Conservation (phyloP, 2,797 vertebrate genomes). For the Thunnus albacares region DNA sequence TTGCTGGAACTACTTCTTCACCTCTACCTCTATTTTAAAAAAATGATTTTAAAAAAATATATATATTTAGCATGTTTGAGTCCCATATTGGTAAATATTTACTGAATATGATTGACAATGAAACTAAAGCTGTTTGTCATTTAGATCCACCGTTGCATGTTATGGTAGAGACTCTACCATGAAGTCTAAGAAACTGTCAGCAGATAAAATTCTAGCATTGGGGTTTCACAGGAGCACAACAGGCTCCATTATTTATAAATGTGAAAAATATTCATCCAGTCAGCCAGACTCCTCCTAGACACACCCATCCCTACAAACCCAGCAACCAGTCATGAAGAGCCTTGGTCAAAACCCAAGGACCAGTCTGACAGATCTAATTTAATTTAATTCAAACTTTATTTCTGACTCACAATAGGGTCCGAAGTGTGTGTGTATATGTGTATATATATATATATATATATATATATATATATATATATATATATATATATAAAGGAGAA, state of each 20-base stretch:
- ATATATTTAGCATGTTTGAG: neutral
- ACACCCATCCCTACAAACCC: constrained; percentile 31
- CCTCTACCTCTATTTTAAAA: neutral
- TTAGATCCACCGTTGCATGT: neutral
- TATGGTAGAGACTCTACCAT: neutral
- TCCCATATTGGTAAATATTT: neutral
- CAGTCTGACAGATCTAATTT: constrained; percentile 41
- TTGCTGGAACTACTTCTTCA: neutral
- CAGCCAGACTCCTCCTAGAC: constrained; percentile 16
- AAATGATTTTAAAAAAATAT: neutral
- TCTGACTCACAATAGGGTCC: too few species aligned
- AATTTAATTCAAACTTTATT: too few species aligned
- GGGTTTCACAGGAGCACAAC: constrained; percentile 4
- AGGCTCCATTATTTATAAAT: constrained; percentile 30
- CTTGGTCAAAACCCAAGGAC: constrained; percentile 52
- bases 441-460: too few species aligned
- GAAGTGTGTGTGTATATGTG: too few species aligned
- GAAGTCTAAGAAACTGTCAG: neutral
- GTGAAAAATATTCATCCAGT: constrained; percentile 16
- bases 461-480: too few species aligned
- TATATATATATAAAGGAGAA: too few species aligned
- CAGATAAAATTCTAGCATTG: neutral
- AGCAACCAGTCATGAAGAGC: constrained; percentile 34
- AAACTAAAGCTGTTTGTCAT: constrained; percentile 4
- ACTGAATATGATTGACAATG: neutral